These are phyloP conservation scores for Cirrhinus molitorella DNA, from an alignment of 2,797 vertebrate species.

Conservation along the genomic window DNA sequence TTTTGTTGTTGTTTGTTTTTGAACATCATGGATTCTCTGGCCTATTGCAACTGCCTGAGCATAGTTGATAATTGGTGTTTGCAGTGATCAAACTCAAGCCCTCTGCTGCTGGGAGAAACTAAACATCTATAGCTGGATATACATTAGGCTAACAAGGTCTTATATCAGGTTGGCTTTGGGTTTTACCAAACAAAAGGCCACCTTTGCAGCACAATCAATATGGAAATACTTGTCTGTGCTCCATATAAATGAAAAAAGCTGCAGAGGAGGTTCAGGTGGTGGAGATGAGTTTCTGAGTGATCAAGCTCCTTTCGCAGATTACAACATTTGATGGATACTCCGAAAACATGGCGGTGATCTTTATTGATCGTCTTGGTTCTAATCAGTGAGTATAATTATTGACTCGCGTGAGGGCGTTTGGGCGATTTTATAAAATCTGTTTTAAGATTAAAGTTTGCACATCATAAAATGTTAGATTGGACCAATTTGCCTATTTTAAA, in stretches of 20 bases:
- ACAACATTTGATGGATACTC: slow-evolving; percentile 62
- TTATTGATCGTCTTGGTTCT: slow-evolving; percentile 63
- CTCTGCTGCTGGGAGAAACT: not conserved
- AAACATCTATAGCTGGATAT: slow-evolving; percentile 37
- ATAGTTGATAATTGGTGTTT: not conserved
- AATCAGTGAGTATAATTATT: slow-evolving; percentile 62
- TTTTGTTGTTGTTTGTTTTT: too few relatives aligned
- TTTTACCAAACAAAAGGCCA: slow-evolving; percentile 57
- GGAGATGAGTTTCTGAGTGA: slow-evolving; percentile 55
- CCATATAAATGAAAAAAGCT: slow-evolving; percentile 62
- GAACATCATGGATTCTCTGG: not conserved
- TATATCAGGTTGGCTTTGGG: slow-evolving; percentile 44
- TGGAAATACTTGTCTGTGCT: slow-evolving; percentile 60
- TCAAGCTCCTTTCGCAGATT: slow-evolving; percentile 50
- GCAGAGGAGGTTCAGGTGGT: slow-evolving; percentile 49
- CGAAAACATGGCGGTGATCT: slow-evolving; percentile 58
- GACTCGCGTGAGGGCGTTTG: slow-evolving; percentile 49
- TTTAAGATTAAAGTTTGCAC: slow-evolving; percentile 46
- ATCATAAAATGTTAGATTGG: slow-evolving; percentile 26
- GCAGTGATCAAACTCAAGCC: not conserved
- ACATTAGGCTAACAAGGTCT: slow-evolving; percentile 42
- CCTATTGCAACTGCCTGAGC: not conserved
- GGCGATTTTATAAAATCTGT: slow-evolving; percentile 46
- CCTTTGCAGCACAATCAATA: slow-evolving; percentile 60
- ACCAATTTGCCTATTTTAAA: not conserved